Evolutionary conservation across 2,888 invertebrate species (phyloP).

Genomic region (Campoplex nolae): DNA sequence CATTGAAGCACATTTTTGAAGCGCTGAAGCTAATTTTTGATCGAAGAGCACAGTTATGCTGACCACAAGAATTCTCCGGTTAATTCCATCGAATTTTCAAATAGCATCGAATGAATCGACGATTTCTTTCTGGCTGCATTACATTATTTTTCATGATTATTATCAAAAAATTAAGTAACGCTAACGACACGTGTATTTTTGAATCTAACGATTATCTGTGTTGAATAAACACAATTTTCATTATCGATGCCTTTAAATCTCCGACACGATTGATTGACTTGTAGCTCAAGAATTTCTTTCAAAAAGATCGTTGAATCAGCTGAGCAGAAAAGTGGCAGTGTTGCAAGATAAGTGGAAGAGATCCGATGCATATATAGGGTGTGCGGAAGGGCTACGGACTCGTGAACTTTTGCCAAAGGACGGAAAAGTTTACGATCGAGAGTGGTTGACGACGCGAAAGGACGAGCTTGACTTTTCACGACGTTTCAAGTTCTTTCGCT

Average conservation of each 20-base stretch:
- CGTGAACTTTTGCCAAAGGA: slow-evolving; percentile 51
- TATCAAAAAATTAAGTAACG: too few species aligned
- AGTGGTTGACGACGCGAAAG: slow-evolving; percentile 65
- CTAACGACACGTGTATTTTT: too few species aligned
- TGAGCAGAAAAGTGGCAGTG: neutral
- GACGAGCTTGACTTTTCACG: slow-evolving; percentile 76
- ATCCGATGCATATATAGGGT: slow-evolving; percentile 7
- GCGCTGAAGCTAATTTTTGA: too few species aligned
- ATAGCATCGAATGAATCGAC: too few species aligned
- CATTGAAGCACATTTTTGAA: too few species aligned
- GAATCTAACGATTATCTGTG: neutral
- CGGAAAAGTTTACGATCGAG: slow-evolving; percentile 58
- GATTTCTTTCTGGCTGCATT: too few species aligned
- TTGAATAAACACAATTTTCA: neutral
- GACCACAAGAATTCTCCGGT: too few species aligned
- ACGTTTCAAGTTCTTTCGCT: slow-evolving; percentile 64
- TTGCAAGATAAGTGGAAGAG: neutral
- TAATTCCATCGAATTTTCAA: too few species aligned
- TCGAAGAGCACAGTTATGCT: too few species aligned
- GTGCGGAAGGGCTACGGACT: slow-evolving; percentile 36
- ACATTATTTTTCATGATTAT: too few species aligned
- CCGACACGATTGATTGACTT: neutral
- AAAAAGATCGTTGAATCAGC: neutral
- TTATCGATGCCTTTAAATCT: neutral
- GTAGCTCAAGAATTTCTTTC: neutral